A percentile compares a stretch with the other conserved stretches of the same genome.
phyloP scores from a whole-genome alignment of 2,113 vertebrate genomes.

The Chionomys nivalis region DNA sequence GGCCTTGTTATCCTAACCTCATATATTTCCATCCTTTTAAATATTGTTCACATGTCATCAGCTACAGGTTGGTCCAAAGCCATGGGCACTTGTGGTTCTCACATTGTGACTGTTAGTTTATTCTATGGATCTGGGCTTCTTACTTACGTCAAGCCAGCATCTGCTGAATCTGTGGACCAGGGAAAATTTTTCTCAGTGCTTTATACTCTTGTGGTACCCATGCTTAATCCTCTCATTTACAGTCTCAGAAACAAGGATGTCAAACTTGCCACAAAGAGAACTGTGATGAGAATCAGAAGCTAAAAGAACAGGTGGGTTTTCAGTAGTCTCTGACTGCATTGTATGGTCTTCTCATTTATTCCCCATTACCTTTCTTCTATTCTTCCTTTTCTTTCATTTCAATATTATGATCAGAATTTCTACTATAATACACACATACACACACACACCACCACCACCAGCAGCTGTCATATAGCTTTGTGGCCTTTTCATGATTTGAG shows the following conservation, averaged over 20 bases:
- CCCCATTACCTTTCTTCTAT: neutral
- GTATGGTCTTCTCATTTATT: neutral
- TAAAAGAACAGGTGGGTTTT: neutral
- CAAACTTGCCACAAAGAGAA: conserved; percentile 46
- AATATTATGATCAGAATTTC: neutral
- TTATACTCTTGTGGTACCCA: conserved; percentile 43
- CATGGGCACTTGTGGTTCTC: conserved; percentile 63
- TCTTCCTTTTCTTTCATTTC: neutral
- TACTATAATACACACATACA: neutral
- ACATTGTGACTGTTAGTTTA: conserved; percentile 47
- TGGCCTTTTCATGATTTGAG: too few species aligned
- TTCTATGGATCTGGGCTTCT: conserved; percentile 52
- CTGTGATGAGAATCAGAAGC: neutral
- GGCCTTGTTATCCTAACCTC: conserved; percentile 64
- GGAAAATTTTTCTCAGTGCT: conserved; percentile 58
- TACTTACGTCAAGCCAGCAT: conserved; percentile 25
- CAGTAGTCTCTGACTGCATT: too few species aligned
- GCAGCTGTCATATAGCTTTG: neutral
- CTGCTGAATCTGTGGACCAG: neutral
- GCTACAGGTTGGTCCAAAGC: conserved; percentile 55
- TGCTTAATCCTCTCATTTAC: conserved; percentile 67
- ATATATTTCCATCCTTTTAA: conserved; percentile 71
- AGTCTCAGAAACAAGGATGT: conserved; percentile 73
- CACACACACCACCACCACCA: neutral
- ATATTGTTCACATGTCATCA: conserved; percentile 51